Evolutionary conservation across 2,888 invertebrate species (phyloP).

Genomic region (Liposcelis brunnea): DNA sequence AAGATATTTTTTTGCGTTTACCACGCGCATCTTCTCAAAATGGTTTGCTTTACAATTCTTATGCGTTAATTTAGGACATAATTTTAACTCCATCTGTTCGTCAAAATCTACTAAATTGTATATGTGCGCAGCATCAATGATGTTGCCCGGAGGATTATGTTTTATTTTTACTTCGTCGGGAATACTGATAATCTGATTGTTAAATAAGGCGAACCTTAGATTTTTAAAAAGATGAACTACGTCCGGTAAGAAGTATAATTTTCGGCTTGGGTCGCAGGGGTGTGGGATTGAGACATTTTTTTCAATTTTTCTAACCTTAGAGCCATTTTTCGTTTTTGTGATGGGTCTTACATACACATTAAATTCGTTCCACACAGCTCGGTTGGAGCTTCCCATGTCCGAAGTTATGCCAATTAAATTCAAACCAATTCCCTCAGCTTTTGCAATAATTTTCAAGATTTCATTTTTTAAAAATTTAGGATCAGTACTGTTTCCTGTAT

Average conservation of each 20-base stretch:
- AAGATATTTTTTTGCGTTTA: slow-evolving; percentile 16
- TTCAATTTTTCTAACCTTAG: slow-evolving; percentile 13
- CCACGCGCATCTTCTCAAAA: slow-evolving; percentile 17
- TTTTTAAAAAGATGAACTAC: slow-evolving; percentile 17
- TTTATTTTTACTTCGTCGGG: slow-evolving; percentile 12
- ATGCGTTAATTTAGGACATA: too few relatives aligned
- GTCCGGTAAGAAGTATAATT: slow-evolving; percentile 16
- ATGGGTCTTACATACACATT: too few relatives aligned
- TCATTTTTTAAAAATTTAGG: slow-evolving; percentile 16
- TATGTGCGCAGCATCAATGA: slow-evolving; percentile 15
- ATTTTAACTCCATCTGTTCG: background rate
- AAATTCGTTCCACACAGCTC: slow-evolving; percentile 17
- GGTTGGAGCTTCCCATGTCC: slow-evolving; percentile 19
- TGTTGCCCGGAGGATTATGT: slow-evolving; percentile 15
- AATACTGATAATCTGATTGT: slow-evolving; percentile 15
- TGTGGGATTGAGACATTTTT: slow-evolving; percentile 6
- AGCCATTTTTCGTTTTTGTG: too few relatives aligned
- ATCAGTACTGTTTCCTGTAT: slow-evolving; percentile 17
- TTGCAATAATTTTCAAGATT: slow-evolving; percentile 15
- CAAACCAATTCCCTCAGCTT: slow-evolving; percentile 17
- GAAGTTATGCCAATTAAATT: slow-evolving; percentile 17
- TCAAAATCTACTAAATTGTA: slow-evolving; percentile 2
- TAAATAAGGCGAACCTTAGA: slow-evolving; percentile 15
- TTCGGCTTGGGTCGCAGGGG: slow-evolving; percentile 14
- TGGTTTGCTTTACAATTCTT: too few relatives aligned